These are phyloP conservation scores for Megalopta genalis DNA, from an alignment of 1,140 invertebrate species.

Conservation along the genomic window DNA sequence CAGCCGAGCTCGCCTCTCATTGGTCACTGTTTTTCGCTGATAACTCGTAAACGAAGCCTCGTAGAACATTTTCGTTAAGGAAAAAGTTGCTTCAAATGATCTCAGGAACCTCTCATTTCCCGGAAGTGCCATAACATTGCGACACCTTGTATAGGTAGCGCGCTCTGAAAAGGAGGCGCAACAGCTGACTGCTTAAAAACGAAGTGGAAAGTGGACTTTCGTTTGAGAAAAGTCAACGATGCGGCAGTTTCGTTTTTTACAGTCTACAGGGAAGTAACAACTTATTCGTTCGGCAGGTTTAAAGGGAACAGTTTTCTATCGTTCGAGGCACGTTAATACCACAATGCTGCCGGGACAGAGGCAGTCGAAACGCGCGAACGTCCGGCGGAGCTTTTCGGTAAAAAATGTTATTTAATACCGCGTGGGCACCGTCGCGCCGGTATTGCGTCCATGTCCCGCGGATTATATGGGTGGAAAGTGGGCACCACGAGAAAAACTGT, in stretches of 20 bases:
- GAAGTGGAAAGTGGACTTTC: background rate
- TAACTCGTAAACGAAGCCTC: too few relatives aligned
- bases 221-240: too few relatives aligned
- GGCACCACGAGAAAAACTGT: slow-evolving; percentile 41
- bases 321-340: background rate
- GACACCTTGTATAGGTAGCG: too few relatives aligned
- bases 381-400: background rate
- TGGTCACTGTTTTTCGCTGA: too few relatives aligned
- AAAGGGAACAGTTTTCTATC: background rate
- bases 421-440: slow-evolving; percentile 28
- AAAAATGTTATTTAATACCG: slow-evolving; percentile 37
- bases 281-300: background rate
- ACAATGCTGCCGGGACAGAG: background rate
- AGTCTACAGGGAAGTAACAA: background rate
- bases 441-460: slow-evolving; percentile 26
- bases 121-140: too few relatives aligned
- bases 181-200: too few relatives aligned
- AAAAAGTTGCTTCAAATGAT: too few relatives aligned
- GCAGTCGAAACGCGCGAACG: slow-evolving; percentile 5
- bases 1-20: too few relatives aligned
- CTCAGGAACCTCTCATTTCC: too few relatives aligned
- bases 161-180: too few relatives aligned
- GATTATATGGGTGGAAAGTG: slow-evolving; percentile 48
- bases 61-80: too few relatives aligned
- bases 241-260: too few relatives aligned